Conservation (phyloP, 2,888 invertebrate genomes). For the Pogonocherus hispidulus region DNA sequence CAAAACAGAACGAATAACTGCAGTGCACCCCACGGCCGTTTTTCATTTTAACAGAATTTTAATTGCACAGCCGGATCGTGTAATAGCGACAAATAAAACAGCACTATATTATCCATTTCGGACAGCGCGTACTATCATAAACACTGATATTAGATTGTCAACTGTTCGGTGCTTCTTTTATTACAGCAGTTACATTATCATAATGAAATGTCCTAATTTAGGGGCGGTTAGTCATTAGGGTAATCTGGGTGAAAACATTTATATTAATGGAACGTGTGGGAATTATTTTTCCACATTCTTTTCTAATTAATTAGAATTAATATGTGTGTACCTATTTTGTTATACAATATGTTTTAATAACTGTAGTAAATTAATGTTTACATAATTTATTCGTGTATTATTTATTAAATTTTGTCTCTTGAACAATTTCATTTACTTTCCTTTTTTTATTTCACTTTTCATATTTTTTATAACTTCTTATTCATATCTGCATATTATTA, state of each 20-base stretch:
- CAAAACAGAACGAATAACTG: constrained; percentile 46
- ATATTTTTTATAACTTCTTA: no score
- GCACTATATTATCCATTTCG: constrained; percentile 47
- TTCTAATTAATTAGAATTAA: constrained; percentile 2
- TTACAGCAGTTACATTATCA: constrained; percentile 38
- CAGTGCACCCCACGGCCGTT: constrained; percentile 45
- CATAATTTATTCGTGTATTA: no score
- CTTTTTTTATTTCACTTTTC: no score
- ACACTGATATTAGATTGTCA: constrained; percentile 51
- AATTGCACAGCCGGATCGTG: constrained; percentile 54
- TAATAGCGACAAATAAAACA: constrained; percentile 55
- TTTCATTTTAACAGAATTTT: constrained; percentile 60
- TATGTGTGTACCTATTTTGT: not conserved
- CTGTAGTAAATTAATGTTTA: no score
- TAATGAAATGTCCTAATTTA: constrained; percentile 33
- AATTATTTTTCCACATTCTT: constrained; percentile 1
- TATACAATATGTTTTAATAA: not conserved
- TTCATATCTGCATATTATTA: no score
- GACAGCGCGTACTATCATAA: constrained; percentile 47
- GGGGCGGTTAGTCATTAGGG: constrained; percentile 15
- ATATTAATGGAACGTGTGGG: constrained; percentile 7
- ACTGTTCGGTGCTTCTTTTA: constrained; percentile 35
- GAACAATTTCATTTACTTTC: no score
- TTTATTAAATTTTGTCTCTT: no score
- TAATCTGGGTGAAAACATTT: constrained; percentile 8